These are phyloP conservation scores for Pedetes capensis DNA, from an alignment of 2,113 vertebrate species.

Conservation along the genomic window DNA sequence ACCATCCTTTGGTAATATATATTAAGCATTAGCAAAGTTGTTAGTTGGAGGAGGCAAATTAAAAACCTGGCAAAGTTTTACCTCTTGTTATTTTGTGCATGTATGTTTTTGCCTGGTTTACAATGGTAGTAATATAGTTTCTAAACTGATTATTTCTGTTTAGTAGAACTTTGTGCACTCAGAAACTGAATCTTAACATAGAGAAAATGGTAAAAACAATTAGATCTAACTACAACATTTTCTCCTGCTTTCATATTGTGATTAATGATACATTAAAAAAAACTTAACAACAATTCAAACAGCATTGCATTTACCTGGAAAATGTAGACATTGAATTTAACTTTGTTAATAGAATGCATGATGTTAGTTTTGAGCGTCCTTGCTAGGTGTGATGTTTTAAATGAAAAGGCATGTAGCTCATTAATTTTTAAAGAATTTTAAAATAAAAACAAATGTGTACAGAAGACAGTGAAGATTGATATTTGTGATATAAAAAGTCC, in stretches of 20 bases:
- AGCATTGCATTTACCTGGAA: neutral
- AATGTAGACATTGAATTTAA: neutral
- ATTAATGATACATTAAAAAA: neutral
- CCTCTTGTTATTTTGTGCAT: constrained; percentile 54
- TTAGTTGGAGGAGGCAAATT: constrained; percentile 62
- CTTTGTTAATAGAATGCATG: neutral
- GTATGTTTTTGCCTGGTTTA: constrained; percentile 49
- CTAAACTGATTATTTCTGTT: constrained; percentile 69
- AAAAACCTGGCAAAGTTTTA: constrained; percentile 54
- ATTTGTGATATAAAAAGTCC: neutral
- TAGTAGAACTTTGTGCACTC: constrained; percentile 47
- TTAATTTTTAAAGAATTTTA: neutral
- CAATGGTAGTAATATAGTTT: constrained; percentile 64
- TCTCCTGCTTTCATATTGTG: constrained; percentile 19
- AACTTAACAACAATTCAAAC: neutral
- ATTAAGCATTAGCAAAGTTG: constrained; percentile 42
- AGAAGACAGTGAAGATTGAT: neutral
- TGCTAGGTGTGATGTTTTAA: neutral
- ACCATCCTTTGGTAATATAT: neutral
- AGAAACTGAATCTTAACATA: constrained; percentile 60
- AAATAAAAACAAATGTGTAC: neutral
- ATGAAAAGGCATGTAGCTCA: neutral
- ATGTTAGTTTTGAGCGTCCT: constrained; percentile 18
- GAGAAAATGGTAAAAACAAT: constrained; percentile 50
- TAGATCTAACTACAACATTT: constrained; percentile 30